phyloP scores from a whole-genome alignment of 2,113 vertebrate species.

The Ia io region DNA sequence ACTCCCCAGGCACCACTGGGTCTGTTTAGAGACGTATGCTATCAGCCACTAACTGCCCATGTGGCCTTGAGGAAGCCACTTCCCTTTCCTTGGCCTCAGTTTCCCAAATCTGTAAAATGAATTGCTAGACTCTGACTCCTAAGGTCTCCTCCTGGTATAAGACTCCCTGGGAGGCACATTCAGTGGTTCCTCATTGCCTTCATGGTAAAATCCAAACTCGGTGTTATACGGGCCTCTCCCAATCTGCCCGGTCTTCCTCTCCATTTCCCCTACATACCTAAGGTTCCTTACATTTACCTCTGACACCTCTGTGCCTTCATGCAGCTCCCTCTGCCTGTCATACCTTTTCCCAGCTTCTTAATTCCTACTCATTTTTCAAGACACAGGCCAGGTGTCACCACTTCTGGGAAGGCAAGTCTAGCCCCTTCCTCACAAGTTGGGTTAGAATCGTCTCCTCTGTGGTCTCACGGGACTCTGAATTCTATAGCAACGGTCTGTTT shows the following conservation, averaged over 20 bases:
- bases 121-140: not conserved
- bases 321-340: not conserved
- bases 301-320: not conserved
- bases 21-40: not conserved
- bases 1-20: not conserved
- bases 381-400: not conserved
- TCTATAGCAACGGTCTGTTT: not conserved
- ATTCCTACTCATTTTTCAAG: not conserved
- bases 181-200: not conserved
- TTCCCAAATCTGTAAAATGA: not conserved
- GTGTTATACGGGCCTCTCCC: not conserved
- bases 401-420: not conserved
- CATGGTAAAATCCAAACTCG: not conserved
- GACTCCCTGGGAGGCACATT: not conserved
- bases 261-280: not conserved
- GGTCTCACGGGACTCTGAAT: not conserved
- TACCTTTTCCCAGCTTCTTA: not conserved
- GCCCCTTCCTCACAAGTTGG: not conserved
- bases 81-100: not conserved
- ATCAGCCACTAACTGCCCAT: not conserved
- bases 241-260: not conserved
- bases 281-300: not conserved
- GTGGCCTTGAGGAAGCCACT: not conserved
- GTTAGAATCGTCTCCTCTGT: not conserved
- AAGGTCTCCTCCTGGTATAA: not conserved